Conservation (phyloP, 2,797 vertebrate genomes). For the Botia almorhae region DNA sequence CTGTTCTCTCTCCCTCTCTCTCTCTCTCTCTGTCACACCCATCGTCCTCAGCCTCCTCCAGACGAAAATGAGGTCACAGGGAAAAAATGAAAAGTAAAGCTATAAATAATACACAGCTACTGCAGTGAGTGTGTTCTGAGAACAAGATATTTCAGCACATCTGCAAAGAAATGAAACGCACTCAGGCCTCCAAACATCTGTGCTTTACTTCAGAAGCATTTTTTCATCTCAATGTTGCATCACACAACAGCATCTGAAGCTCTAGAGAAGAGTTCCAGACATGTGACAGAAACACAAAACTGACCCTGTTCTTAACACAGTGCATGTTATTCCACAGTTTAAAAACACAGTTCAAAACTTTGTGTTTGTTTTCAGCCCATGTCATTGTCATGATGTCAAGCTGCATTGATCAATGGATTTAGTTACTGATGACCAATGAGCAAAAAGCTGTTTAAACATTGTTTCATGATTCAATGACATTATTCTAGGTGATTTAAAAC, state of each 20-base stretch:
- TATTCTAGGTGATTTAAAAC: too few species aligned
- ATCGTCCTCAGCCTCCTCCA: slow-evolving; percentile 48
- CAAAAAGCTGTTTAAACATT: too few species aligned
- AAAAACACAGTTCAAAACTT: too few species aligned
- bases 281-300: not conserved
- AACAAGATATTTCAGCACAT: slow-evolving; percentile 55
- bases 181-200: slow-evolving; percentile 19
- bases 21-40: slow-evolving; percentile 39
- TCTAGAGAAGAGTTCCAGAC: not conserved
- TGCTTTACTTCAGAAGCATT: slow-evolving; percentile 11
- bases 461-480: too few species aligned
- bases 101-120: slow-evolving; percentile 65
- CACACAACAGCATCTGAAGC: slow-evolving; percentile 8
- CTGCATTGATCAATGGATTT: not conserved
- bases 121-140: slow-evolving; percentile 53
- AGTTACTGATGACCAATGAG: too few species aligned
- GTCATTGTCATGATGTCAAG: too few species aligned
- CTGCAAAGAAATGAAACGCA: slow-evolving; percentile 42
- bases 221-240: slow-evolving; percentile 14
- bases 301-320: too few species aligned
- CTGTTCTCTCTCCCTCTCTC: slow-evolving; percentile 18
- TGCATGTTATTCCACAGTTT: too few species aligned
- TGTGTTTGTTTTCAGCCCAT: too few species aligned
- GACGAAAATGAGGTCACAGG: slow-evolving; percentile 60
- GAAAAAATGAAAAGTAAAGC: slow-evolving; percentile 63